Evolutionary conservation across 1,140 invertebrate genomes (phyloP).

Genomic region (Ganaspis sp.): DNA sequence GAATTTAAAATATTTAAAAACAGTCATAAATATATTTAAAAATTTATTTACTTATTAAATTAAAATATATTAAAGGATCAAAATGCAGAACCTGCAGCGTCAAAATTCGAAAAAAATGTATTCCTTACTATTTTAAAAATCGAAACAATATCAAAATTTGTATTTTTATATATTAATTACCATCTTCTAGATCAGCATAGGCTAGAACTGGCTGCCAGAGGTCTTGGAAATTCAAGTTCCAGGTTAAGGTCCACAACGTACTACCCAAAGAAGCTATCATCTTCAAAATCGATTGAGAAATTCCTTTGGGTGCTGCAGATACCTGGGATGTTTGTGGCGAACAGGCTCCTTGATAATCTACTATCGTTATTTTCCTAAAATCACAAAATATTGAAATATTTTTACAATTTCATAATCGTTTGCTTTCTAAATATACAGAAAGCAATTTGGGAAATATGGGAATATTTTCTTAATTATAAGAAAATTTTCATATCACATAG

Average conservation of each 20-base stretch:
- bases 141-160: constrained; percentile 25
- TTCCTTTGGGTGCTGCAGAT: constrained; percentile 78
- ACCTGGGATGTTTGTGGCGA: constrained; percentile 85
- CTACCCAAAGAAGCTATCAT: constrained; percentile 58
- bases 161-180: constrained; percentile 53
- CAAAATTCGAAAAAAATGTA: no score
- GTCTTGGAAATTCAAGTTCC: constrained; percentile 69
- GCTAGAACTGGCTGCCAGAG: constrained; percentile 67
- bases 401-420: constrained; percentile 28
- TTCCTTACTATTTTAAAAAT: constrained; percentile 25
- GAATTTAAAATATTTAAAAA: no score
- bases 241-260: constrained; percentile 67
- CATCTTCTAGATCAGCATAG: constrained; percentile 72
- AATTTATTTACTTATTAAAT: no score
- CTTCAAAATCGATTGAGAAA: constrained; percentile 68
- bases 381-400: constrained; percentile 16
- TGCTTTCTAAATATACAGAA: no score
- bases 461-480: no score
- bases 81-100: no score
- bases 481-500: no score
- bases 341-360: constrained; percentile 93
- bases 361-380: constrained; percentile 84
- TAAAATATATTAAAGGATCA: no score
- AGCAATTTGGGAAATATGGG: no score
- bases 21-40: no score